phyloP scores from a whole-genome alignment of 37 sponge, comb jelly and placozoan genomes.

The Aplysina aerophoba region DNA sequence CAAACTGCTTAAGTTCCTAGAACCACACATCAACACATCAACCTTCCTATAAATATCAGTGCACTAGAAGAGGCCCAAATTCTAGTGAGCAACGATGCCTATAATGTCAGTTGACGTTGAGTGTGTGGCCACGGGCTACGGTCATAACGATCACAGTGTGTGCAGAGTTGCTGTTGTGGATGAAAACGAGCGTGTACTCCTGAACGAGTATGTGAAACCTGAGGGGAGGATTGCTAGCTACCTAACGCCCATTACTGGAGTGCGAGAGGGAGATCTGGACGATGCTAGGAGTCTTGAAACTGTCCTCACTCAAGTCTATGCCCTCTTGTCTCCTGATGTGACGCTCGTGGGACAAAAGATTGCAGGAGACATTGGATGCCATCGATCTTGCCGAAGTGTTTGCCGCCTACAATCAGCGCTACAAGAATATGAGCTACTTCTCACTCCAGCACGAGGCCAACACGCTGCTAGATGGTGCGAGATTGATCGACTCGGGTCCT shows the following conservation, averaged over 20 bases:
- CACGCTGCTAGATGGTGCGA: slow-evolving; percentile 39
- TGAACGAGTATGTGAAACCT: slow-evolving; percentile 36
- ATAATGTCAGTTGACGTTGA: slow-evolving; percentile 39
- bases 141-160: slow-evolving; percentile 47
- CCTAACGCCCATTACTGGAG: slow-evolving; percentile 57
- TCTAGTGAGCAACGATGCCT: too few relatives aligned
- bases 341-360: slow-evolving; percentile 55
- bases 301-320: slow-evolving; percentile 44
- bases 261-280: slow-evolving; percentile 45
- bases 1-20: too few relatives aligned
- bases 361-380: slow-evolving; percentile 23
- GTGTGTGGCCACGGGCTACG: slow-evolving; percentile 46
- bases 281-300: slow-evolving; percentile 1
- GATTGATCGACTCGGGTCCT: neutral
- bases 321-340: slow-evolving; percentile 41
- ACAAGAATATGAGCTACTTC: slow-evolving; percentile 29
- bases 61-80: too few relatives aligned
- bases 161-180: slow-evolving; percentile 47
- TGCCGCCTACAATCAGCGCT: slow-evolving; percentile 55
- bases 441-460: slow-evolving; percentile 54
- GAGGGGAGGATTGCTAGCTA: slow-evolving; percentile 40
- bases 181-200: slow-evolving; percentile 23
- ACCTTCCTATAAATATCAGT: too few relatives aligned
- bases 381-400: slow-evolving; percentile 55
- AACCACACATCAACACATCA: too few relatives aligned